Evolutionary conservation across 2,113 vertebrate species (phyloP).

Genomic region (Anhinga anhinga): DNA sequence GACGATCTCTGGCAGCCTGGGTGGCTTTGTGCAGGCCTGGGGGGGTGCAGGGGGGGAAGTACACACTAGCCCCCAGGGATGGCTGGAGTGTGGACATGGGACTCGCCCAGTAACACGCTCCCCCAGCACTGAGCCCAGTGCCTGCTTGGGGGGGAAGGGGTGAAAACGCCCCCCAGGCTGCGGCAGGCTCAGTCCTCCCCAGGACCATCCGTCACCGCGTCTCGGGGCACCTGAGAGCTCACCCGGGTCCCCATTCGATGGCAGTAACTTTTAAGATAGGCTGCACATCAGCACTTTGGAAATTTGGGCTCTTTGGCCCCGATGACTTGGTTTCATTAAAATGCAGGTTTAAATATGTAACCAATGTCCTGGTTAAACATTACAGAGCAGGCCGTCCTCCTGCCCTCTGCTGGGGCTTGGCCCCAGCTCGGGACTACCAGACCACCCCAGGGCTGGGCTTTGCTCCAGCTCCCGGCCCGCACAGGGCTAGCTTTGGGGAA

Average conservation of each 20-base stretch:
- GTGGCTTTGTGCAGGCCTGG: accelerated
- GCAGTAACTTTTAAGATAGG: accelerated
- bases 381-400: accelerated
- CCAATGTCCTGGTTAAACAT: background rate
- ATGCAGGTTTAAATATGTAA: background rate
- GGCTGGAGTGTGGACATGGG: accelerated
- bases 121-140: background rate
- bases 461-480: accelerated
- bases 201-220: accelerated
- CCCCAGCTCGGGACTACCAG: background rate
- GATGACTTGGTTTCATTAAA: background rate
- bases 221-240: background rate
- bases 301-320: background rate
- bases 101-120: background rate
- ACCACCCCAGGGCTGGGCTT: accelerated
- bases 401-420: background rate
- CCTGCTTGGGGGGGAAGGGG: background rate
- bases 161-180: background rate
- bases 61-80: background rate
- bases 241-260: background rate
- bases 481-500: background rate
- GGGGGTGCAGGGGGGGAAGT: too few relatives aligned
- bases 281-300: accelerated
- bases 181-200: accelerated
- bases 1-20: background rate